Evolutionary conservation across 2,113 vertebrate genomes (phyloP).

Genomic region (Irena cyanogastra): DNA sequence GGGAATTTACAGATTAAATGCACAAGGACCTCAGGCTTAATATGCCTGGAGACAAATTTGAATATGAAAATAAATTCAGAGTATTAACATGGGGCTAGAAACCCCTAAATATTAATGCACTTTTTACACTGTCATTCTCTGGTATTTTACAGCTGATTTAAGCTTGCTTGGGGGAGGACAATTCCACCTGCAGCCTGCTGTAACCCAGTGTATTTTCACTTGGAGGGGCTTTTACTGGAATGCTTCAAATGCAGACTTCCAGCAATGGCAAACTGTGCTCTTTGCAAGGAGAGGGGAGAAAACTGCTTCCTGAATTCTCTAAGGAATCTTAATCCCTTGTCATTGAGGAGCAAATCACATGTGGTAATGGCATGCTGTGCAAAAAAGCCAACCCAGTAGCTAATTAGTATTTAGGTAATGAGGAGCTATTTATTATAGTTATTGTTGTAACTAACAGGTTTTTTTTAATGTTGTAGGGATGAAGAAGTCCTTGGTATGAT

Average conservation of each 20-base stretch:
- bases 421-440: background rate
- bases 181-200: background rate
- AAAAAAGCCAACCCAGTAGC: background rate
- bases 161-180: background rate
- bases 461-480: background rate
- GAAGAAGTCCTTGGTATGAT: background rate
- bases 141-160: background rate
- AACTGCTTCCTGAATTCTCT: background rate
- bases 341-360: rapidly evolving
- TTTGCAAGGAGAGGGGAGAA: background rate
- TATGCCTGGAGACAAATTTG: background rate
- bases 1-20: background rate
- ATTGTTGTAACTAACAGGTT: background rate
- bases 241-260: background rate
- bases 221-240: background rate
- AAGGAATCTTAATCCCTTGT: background rate
- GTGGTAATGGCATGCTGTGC: background rate
- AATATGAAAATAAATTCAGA: background rate
- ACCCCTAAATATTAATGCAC: background rate
- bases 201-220: background rate
- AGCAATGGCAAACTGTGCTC: background rate
- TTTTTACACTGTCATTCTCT: rapidly evolving
- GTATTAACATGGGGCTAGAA: background rate
- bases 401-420: background rate
- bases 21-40: background rate